Conservation (phyloP, 1,140 invertebrate species). For the Melanaphis sacchari region DNA sequence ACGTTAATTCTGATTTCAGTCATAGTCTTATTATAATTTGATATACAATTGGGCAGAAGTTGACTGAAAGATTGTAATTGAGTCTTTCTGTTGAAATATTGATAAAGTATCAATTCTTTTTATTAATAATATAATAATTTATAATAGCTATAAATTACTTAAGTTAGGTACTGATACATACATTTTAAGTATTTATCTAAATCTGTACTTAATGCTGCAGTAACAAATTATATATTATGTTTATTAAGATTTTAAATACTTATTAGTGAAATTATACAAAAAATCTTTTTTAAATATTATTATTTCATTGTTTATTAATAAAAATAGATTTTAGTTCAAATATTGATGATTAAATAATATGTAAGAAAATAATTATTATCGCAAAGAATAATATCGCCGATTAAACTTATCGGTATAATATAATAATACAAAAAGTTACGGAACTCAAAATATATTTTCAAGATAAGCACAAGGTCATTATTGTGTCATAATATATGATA, state of each 20-base stretch:
- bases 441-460: slow-evolving; percentile 12
- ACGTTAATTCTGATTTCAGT: no score
- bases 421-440: not conserved
- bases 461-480: slow-evolving; percentile 34
- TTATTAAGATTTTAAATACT: not conserved
- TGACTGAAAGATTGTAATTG: no score
- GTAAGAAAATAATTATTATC: not conserved
- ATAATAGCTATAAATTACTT: no score
- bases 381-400: not conserved
- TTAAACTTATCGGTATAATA: not conserved
- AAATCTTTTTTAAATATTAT: not conserved
- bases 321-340: not conserved
- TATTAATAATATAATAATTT: no score
- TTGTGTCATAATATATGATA: not conserved
- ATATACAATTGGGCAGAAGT: no score
- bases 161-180: no score
- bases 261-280: not conserved
- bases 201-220: no score
- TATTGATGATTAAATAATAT: not conserved
- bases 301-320: not conserved
- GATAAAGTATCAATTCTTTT: no score
- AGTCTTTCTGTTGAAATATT: no score
- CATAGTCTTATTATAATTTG: no score
- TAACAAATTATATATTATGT: no score
- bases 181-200: no score